These are phyloP conservation scores for Brachionus calyciflorus DNA, from an alignment of 1,140 invertebrate genomes.

Conservation along the genomic window DNA sequence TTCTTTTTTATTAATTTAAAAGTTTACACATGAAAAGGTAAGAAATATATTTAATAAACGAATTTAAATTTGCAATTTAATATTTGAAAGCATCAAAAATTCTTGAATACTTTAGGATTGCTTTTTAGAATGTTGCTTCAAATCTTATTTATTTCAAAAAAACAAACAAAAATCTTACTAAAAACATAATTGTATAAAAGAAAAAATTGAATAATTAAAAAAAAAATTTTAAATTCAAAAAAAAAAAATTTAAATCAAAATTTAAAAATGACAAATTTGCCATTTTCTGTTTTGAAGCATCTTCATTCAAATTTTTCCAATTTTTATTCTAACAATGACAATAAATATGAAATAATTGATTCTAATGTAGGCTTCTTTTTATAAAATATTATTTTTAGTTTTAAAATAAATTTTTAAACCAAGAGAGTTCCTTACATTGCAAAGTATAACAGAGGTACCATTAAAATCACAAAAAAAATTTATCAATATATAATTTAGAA, in stretches of 20 bases:
- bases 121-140: too few species aligned
- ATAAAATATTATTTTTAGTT: not conserved
- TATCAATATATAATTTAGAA: not conserved
- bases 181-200: too few species aligned
- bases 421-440: slow-evolving; percentile 43
- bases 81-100: too few species aligned
- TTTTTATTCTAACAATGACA: slow-evolving; percentile 42
- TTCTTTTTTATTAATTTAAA: too few species aligned
- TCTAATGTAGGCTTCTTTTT: slow-evolving; percentile 1
- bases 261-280: slow-evolving; percentile 9
- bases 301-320: slow-evolving; percentile 4
- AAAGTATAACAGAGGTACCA: slow-evolving; percentile 38
- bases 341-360: slow-evolving; percentile 40
- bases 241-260: not conserved
- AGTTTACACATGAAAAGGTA: too few species aligned
- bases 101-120: too few species aligned
- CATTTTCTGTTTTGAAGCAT: slow-evolving; percentile 15
- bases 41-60: too few species aligned
- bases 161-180: too few species aligned
- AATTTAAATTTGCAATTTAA: too few species aligned
- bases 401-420: too few species aligned
- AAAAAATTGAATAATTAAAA: not conserved
- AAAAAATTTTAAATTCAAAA: not conserved
- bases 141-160: too few species aligned
- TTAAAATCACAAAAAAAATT: not conserved